Percentiles rank a stretch among this genome's conserved stretches.
phyloP scores from a whole-genome alignment of 2,888 invertebrate species.

The Tryphoninae sp. region DNA sequence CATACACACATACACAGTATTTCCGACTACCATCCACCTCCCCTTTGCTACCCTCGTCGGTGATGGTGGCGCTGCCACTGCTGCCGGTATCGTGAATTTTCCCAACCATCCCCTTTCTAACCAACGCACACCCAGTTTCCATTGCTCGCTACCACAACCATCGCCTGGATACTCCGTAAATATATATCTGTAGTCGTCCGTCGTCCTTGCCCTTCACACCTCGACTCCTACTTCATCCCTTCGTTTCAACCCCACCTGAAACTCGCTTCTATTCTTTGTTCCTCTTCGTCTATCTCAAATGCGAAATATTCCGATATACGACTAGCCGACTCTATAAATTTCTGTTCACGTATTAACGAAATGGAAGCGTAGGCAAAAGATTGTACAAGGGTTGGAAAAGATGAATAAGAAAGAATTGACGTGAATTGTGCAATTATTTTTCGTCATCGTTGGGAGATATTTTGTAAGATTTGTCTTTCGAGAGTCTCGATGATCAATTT shows the following conservation, averaged over 20 bases:
- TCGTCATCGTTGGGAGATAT: background rate
- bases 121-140: conserved; percentile 35
- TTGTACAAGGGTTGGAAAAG: background rate
- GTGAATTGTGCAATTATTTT: background rate
- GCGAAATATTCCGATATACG: background rate
- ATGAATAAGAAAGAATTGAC: background rate
- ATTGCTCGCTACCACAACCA: conserved; percentile 49
- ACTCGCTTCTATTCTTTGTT: too few relatives aligned
- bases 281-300: background rate
- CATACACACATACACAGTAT: conserved; percentile 55
- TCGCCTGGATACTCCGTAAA: conserved; percentile 11
- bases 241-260: background rate
- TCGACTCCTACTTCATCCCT: conserved; percentile 7
- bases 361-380: background rate
- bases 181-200: background rate
- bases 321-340: background rate
- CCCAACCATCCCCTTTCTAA: conserved; percentile 65
- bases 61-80: conserved; percentile 35
- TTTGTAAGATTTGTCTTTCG: background rate
- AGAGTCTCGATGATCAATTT: background rate
- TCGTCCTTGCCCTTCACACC: conserved; percentile 7
- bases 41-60: conserved; percentile 63
- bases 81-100: conserved; percentile 66
- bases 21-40: conserved; percentile 58
- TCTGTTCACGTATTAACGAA: background rate